These are phyloP conservation scores for Hippopotamus amphibius DNA, from an alignment of 2,113 vertebrate genomes.

Conservation along the genomic window DNA sequence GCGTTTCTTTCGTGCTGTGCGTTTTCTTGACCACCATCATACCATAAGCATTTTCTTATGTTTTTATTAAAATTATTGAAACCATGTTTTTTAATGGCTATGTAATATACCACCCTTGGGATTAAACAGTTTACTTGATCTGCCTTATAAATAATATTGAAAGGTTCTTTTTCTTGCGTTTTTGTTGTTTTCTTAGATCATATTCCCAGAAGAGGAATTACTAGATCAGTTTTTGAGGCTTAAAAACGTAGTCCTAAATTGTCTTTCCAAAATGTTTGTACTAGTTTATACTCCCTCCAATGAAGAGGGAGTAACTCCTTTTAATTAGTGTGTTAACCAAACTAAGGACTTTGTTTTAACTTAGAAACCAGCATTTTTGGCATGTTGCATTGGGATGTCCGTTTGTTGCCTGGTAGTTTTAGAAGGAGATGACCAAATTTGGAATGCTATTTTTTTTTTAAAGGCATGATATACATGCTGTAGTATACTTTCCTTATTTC, in stretches of 20 bases:
- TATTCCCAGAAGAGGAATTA: slow-evolving; percentile 37
- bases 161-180: background rate
- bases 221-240: slow-evolving; percentile 16
- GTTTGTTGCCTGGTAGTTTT: slow-evolving; percentile 58
- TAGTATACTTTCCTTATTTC: background rate
- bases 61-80: slow-evolving; percentile 49
- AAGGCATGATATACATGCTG: background rate
- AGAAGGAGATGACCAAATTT: slow-evolving; percentile 54
- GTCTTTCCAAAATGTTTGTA: slow-evolving; percentile 39
- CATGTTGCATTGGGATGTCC: slow-evolving; percentile 29
- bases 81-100: background rate
- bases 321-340: background rate
- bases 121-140: background rate
- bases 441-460: background rate
- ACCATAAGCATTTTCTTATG: slow-evolving; percentile 13
- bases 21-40: background rate
- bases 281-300: background rate
- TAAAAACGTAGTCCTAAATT: slow-evolving; percentile 33
- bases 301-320: background rate
- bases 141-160: slow-evolving; percentile 27
- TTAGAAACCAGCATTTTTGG: slow-evolving; percentile 39
- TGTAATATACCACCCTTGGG: background rate
- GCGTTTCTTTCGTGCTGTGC: background rate
- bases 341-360: slow-evolving; percentile 59
- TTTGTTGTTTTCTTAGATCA: slow-evolving; percentile 40